A percentile compares a stretch with the other conserved stretches of the same genome.
phyloP scores from a whole-genome alignment of 2,113 vertebrate genomes.

The Brevimyrus niger region DNA sequence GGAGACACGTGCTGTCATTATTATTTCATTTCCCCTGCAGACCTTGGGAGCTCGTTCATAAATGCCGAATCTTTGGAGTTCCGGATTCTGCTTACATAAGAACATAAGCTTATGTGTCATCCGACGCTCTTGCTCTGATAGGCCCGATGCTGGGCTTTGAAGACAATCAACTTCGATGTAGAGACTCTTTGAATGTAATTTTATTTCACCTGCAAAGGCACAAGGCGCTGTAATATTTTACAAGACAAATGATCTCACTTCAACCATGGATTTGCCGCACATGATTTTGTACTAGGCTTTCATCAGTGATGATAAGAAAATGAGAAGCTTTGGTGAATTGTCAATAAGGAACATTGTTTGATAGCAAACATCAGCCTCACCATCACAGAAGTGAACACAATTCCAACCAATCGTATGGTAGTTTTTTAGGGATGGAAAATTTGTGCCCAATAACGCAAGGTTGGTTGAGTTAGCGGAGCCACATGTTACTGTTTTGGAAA shows the following conservation, averaged over 20 bases:
- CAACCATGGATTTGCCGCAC: background rate
- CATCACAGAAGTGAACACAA: background rate
- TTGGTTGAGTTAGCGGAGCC: background rate
- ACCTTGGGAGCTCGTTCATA: background rate
- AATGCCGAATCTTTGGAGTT: background rate
- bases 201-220: background rate
- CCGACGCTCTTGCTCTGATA: background rate
- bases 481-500: background rate
- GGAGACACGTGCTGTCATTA: background rate
- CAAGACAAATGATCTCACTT: background rate
- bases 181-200: background rate
- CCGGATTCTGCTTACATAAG: background rate
- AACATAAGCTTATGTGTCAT: too few species aligned
- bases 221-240: background rate
- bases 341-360: background rate
- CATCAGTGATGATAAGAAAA: background rate
- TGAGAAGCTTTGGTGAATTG: background rate
- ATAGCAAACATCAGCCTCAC: background rate
- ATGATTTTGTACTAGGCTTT: background rate
- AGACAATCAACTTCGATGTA: background rate
- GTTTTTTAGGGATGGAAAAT: background rate
- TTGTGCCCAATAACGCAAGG: background rate
- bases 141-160: background rate
- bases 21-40: slow-evolving; percentile 3
- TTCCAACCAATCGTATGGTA: background rate